A percentile compares a stretch with the other conserved stretches of the same genome.
These are phyloP conservation scores for Ophiothrix spiculata DNA, from an alignment of 35 echinoderm and acorn worm species.

Conservation along the genomic window DNA sequence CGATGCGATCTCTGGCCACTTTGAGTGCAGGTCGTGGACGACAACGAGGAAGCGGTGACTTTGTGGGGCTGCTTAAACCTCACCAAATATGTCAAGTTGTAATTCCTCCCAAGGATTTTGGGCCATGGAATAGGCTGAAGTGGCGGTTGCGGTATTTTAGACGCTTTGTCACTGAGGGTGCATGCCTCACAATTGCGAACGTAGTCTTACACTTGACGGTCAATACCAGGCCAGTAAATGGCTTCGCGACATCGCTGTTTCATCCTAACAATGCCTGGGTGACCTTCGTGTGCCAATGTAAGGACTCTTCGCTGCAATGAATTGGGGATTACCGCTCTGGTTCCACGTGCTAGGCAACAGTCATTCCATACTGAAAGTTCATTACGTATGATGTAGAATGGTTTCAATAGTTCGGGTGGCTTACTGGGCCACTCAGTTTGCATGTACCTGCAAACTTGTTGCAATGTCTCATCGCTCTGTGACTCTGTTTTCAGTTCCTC, in stretches of 20 bases:
- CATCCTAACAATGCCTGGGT: conserved; percentile 59
- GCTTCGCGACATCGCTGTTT: conserved; percentile 51
- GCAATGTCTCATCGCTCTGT: conserved; percentile 28
- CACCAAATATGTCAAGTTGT: conserved; percentile 56
- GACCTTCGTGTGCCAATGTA: conserved; percentile 45
- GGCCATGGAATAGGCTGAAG: conserved; percentile 61
- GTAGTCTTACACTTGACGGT: conserved; percentile 26
- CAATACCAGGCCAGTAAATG: conserved; percentile 71
- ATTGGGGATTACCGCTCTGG: conserved; percentile 37
- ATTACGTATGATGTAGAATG: conserved; percentile 33
- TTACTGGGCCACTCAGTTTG: conserved; percentile 50
- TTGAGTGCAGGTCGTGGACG: conserved; percentile 50
- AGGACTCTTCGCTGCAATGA: not conserved
- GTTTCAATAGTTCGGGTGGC: conserved; percentile 1
- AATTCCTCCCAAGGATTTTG: conserved; percentile 49
- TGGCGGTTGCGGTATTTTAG: conserved; percentile 16
- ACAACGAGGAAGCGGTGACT: conserved; percentile 65
- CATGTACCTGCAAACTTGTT: conserved; percentile 33
- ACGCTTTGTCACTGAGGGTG: conserved; percentile 43
- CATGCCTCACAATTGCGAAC: conserved; percentile 32
- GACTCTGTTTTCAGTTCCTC: conserved; percentile 27
- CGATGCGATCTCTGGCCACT: conserved; percentile 72
- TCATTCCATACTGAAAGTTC: conserved; percentile 35
- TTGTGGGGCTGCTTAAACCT: conserved; percentile 33
- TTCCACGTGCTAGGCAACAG: conserved; percentile 25